These are phyloP conservation scores for Trigoniulus corallinus DNA, from an alignment of 1,140 invertebrate species.

Conservation along the genomic window DNA sequence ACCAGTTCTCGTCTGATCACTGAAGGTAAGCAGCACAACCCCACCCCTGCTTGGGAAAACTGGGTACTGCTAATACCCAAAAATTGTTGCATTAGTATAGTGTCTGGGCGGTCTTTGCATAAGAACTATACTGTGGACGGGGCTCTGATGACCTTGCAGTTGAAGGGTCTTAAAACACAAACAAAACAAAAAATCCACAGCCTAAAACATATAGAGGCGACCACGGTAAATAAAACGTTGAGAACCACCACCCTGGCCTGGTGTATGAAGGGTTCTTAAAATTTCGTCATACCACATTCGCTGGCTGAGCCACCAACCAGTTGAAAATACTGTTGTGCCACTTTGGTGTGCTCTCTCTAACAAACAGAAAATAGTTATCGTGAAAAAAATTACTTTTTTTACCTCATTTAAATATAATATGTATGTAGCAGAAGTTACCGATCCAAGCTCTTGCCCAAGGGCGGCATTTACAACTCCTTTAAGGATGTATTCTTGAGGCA, in stretches of 20 bases:
- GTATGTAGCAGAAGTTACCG: too few species aligned
- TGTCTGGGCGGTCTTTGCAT: too few species aligned
- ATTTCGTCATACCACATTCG: conserved; percentile 77
- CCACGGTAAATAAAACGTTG: not conserved
- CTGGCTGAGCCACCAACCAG: conserved; percentile 86
- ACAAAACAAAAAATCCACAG: not conserved
- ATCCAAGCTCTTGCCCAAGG: conserved; percentile 77
- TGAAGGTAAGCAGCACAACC: too few species aligned
- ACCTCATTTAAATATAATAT: not conserved
- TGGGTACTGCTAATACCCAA: too few species aligned
- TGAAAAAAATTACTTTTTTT: not conserved
- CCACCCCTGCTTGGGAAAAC: too few species aligned
- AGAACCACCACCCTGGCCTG: conserved; percentile 1
- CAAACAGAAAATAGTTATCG: conserved; percentile 16
- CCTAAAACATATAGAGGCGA: not conserved
- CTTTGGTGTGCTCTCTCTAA: conserved; percentile 81
- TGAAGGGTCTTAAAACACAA: too few species aligned
- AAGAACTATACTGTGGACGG: too few species aligned
- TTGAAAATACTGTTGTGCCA: conserved; percentile 91
- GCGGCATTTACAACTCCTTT: conserved; percentile 91
- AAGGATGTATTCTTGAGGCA: conserved; percentile 90
- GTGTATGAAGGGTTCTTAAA: too few species aligned
- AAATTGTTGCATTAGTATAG: too few species aligned
- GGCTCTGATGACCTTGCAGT: too few species aligned
- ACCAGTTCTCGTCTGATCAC: too few species aligned